A percentile compares a stretch with the other conserved stretches of the same genome.
Conservation (phyloP, 2,888 invertebrate genomes). For the Hedychridium roseum region DNA sequence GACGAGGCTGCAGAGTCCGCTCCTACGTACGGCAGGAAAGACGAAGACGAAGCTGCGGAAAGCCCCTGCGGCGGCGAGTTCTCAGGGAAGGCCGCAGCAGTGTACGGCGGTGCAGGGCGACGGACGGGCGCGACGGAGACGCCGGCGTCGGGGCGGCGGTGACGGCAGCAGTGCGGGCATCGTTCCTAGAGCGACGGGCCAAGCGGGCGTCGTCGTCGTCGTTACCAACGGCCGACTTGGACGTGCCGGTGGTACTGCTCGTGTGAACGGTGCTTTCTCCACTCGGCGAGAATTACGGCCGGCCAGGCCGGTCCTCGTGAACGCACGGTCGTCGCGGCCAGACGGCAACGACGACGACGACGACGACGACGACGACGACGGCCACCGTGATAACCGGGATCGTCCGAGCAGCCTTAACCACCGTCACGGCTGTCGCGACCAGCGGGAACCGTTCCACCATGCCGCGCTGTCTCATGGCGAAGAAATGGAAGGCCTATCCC, state of each 20-base stretch:
- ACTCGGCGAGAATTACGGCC: neutral
- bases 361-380: conserved; percentile 1
- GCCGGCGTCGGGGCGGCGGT: conserved; percentile 40
- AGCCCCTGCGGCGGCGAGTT: conserved; percentile 35
- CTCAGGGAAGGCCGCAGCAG: conserved; percentile 39
- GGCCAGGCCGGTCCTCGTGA: neutral
- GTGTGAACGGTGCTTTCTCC: too few species aligned
- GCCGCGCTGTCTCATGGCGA: conserved; percentile 96
- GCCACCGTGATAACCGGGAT: neutral
- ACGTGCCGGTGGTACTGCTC: conserved; percentile 1
- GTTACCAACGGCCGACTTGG: conserved; percentile 16
- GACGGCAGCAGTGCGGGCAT: conserved; percentile 17
- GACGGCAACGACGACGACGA: conserved; percentile 8
- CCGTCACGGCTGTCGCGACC: neutral
- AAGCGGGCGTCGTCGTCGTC: conserved; percentile 5
- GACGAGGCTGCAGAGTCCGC: conserved; percentile 44
- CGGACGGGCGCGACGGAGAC: conserved; percentile 48
- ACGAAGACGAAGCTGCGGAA: conserved; percentile 30
- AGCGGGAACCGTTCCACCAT: conserved; percentile 61
- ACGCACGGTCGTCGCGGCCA: neutral
- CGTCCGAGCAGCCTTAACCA: neutral
- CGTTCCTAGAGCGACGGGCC: conserved; percentile 16
- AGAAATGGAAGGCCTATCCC: conserved; percentile 91
- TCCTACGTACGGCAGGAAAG: conserved; percentile 32
- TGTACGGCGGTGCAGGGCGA: conserved; percentile 30